Evolutionary conservation across 2,113 vertebrate species (phyloP).

Genomic region (Campylomormyrus numenius): DNA sequence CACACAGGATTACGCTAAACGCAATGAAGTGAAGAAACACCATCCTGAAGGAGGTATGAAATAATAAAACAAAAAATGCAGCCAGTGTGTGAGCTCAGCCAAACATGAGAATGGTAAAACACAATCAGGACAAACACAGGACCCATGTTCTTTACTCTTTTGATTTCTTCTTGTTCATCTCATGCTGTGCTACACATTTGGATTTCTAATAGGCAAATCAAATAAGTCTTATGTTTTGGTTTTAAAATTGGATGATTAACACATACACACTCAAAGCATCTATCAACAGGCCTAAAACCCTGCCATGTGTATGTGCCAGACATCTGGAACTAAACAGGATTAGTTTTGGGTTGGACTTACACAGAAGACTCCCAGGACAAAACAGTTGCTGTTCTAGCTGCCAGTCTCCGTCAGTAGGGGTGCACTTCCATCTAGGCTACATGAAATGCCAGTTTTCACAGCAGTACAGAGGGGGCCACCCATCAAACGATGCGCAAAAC

Average conservation of each 20-base stretch:
- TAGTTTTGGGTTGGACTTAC: not conserved
- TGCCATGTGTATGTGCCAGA: not conserved
- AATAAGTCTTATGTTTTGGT: not conserved
- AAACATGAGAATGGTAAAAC: not conserved
- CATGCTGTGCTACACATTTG: not conserved
- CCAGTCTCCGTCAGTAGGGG: not conserved
- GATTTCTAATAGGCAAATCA: not conserved
- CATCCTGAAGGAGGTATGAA: slow-evolving; percentile 60
- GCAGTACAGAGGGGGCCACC: not conserved
- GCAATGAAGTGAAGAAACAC: slow-evolving; percentile 91
- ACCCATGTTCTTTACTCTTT: not conserved
- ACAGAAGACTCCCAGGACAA: not conserved
- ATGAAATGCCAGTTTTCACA: not conserved
- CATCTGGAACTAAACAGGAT: not conserved
- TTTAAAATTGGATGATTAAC: not conserved
- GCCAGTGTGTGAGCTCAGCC: not conserved
- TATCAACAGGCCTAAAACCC: not conserved
- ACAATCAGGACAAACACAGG: not conserved
- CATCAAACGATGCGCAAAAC: not conserved
- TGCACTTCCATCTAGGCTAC: not conserved
- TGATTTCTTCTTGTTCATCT: not conserved
- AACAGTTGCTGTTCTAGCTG: not conserved
- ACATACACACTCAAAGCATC: not conserved
- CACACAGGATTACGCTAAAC: slow-evolving; percentile 93
- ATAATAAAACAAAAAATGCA: not conserved